Conservation (phyloP, 2,797 vertebrate genomes). For the Takifugu rubripes region DNA sequence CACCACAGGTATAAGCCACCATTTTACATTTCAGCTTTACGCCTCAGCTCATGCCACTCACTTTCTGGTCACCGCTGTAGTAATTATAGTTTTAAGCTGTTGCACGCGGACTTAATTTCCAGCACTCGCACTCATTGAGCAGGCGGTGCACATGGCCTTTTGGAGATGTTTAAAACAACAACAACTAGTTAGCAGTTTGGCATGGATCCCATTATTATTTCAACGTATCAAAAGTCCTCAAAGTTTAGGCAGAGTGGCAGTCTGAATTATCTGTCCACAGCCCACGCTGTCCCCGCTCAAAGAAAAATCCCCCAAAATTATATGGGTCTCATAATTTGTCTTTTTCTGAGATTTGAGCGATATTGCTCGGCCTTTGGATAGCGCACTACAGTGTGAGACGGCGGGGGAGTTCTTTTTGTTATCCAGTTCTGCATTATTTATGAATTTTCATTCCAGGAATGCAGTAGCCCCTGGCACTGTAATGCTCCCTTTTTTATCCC, state of each 20-base stretch:
- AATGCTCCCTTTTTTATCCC: conserved; percentile 60
- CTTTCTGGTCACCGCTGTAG: conserved; percentile 5
- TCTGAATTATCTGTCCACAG: neutral
- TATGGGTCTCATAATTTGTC: conserved; percentile 56
- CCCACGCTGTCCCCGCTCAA: conserved; percentile 41
- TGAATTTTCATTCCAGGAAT: conserved; percentile 78
- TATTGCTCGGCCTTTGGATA: conserved; percentile 65
- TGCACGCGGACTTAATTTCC: conserved; percentile 34
- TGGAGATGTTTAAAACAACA: conserved; percentile 38
- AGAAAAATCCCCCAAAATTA: conserved; percentile 1
- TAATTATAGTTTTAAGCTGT: conserved; percentile 52
- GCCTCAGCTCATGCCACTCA: neutral
- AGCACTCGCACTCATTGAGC: conserved; percentile 35
- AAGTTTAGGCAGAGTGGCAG: too few relatives aligned
- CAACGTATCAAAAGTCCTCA: conserved; percentile 37
- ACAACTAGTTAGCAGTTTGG: conserved; percentile 40
- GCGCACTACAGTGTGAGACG: conserved; percentile 53
- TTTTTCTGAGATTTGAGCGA: conserved; percentile 65
- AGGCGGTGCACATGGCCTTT: conserved; percentile 41
- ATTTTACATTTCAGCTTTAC: neutral
- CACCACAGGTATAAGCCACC: conserved; percentile 28
- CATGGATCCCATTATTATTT: conserved; percentile 54
- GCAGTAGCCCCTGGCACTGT: conserved; percentile 70
- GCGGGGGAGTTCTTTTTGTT: conserved; percentile 73
- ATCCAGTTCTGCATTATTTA: conserved; percentile 77